phyloP scores from a whole-genome alignment of 2,113 vertebrate genomes.

The Elephantulus edwardii region DNA sequence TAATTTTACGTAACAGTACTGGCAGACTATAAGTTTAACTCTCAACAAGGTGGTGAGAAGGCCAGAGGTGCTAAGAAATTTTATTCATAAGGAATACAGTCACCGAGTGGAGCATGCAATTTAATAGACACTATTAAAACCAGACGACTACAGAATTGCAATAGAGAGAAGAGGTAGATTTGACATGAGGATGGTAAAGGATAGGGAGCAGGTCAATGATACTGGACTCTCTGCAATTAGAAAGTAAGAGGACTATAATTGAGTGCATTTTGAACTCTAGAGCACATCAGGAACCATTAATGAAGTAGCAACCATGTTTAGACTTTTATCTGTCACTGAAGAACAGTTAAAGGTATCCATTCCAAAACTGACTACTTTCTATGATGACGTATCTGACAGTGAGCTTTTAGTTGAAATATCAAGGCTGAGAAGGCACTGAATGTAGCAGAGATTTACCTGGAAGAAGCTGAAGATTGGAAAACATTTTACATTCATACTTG shows the following conservation, averaged over 20 bases:
- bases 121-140: neutral
- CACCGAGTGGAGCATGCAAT: neutral
- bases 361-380: neutral
- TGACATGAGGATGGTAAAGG: neutral
- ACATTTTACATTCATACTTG: neutral
- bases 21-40: neutral
- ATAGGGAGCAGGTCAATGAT: neutral
- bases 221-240: too few relatives aligned
- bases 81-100: neutral
- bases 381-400: neutral
- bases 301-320: neutral
- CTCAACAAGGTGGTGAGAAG: neutral
- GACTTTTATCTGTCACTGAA: neutral
- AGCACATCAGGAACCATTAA: neutral
- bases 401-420: neutral
- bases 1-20: neutral
- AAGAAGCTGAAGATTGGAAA: neutral
- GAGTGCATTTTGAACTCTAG: neutral
- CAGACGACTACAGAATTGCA: neutral
- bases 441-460: neutral
- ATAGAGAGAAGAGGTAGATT: neutral
- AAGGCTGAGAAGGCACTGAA: neutral
- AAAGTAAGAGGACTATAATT: too few relatives aligned
- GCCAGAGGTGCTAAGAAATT: neutral
- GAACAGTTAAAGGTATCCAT: neutral